A percentile compares a stretch with the other conserved stretches of the same genome.
Conservation (phyloP, 2,797 vertebrate species). For the Craterocephalus amniculus region DNA sequence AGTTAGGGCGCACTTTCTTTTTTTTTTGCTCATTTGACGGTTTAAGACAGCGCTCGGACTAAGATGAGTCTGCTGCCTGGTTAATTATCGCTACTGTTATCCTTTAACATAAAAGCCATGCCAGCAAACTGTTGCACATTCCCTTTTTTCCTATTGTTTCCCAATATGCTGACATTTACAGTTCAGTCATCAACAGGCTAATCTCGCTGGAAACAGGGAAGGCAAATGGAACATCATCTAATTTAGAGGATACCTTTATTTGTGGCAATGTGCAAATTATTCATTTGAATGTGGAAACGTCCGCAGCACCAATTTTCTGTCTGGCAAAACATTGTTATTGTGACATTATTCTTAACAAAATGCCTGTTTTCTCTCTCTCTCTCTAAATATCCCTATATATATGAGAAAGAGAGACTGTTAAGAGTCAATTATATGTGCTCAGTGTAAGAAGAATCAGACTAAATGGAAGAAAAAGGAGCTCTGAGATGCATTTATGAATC, state of each 20-base stretch:
- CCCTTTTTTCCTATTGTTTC: neutral
- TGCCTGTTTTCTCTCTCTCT: conserved; percentile 36
- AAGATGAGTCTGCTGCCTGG: conserved; percentile 58
- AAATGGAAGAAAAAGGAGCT: neutral
- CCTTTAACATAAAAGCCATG: neutral
- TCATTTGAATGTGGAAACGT: neutral
- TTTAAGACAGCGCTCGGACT: conserved; percentile 48
- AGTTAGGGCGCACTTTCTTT: conserved; percentile 63
- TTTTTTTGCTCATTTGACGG: conserved; percentile 57
- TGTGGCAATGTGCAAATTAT: neutral
- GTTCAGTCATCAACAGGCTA: neutral
- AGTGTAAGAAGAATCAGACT: conserved; percentile 33
- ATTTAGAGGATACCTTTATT: conserved; percentile 4
- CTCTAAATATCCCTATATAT: too few species aligned
- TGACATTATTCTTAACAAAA: conserved; percentile 43
- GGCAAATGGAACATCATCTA: neutral
- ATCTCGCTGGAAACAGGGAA: neutral
- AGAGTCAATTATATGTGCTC: conserved; percentile 46
- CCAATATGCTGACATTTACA: neutral
- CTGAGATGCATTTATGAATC: conserved; percentile 40
- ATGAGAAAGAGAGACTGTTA: conserved; percentile 26
- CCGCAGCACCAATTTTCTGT: conserved; percentile 5
- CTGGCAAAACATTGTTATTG: conserved; percentile 22
- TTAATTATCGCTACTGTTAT: neutral
- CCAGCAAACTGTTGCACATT: neutral